Conservation (phyloP, 2,113 vertebrate species). For the Mellivora capensis region DNA sequence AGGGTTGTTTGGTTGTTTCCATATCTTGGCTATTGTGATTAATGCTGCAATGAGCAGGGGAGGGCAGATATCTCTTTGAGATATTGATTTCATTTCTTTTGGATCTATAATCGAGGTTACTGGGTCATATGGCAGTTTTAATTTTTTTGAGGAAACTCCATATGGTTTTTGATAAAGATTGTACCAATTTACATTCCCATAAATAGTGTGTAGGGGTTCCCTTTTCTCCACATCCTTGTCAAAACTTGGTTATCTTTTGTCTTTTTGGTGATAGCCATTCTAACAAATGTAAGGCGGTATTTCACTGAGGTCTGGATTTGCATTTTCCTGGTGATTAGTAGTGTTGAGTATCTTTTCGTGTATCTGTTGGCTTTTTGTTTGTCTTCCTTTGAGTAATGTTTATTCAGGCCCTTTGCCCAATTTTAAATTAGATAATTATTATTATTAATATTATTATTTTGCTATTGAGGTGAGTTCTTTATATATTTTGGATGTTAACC, state of each 20-base stretch:
- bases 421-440: not conserved
- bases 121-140: not conserved
- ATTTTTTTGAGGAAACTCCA: not conserved
- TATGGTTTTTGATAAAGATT: not conserved
- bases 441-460: not conserved
- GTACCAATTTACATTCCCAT: not conserved
- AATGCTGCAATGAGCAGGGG: not conserved
- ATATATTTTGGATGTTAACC: not conserved
- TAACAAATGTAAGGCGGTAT: not conserved
- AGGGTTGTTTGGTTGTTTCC: not conserved
- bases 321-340: not conserved
- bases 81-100: not conserved
- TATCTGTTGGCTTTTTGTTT: not conserved
- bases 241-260: not conserved
- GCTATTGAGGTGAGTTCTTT: not conserved
- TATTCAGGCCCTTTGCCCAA: not conserved
- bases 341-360: not conserved
- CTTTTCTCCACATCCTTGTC: not conserved
- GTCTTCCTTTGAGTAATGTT: not conserved
- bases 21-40: not conserved
- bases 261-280: not conserved
- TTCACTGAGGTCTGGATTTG: not conserved
- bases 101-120: not conserved
- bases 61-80: not conserved
- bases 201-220: not conserved